Base-by-base conservation (phyloP, 2,888 invertebrate species). In the Unio pictorum region DNA sequence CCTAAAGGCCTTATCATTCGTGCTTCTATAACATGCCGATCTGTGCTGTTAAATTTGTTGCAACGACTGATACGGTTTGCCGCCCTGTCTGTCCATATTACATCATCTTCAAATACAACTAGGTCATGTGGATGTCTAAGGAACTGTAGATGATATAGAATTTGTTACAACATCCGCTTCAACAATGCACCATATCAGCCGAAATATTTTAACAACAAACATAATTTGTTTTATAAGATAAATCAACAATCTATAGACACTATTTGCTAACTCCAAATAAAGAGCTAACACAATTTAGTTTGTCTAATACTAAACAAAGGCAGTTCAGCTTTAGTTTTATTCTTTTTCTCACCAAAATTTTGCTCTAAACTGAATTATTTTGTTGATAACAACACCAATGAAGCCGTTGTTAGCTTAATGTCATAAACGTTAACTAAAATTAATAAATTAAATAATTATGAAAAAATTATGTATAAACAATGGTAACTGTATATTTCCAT, bases 1-100 rank as follows among this genome's bases (percentile, higher is more conserved):
- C 97, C 97, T 6, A 98, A 92, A 0, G 98, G 98, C 90, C 98
- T 97, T 4, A 96, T 96, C 79, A 98, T 97, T 69, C 97, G 91
- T 89, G 98, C 97, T 0, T 96, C 96, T 0, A 98, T 95, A 1
- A 98, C 96, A 0, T 96, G 96, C 89, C 97, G 96, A 88, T 97
- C 97, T 45, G 93, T 92, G 23, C 98, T 98, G 81, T 93, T 93
- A 90, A 95, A 97, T 91, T 99, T 99, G 89, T 97, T 81, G 70
- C 89, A 89, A 56, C 81, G 79, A 28, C 83, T 82, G 23, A 88
- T 78, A 26, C 78, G 0, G 95, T 96, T 7, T 95, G 90, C 20
- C 62, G 96, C 96, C 28, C 97, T 91, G 88, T 98, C 98, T 58
- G 97, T 91, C 89, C 98, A 15, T 96, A 84, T 86, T 20, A 89